These are phyloP conservation scores for Scomber japonicus DNA, from an alignment of 2,113 vertebrate species.

Conservation along the genomic window DNA sequence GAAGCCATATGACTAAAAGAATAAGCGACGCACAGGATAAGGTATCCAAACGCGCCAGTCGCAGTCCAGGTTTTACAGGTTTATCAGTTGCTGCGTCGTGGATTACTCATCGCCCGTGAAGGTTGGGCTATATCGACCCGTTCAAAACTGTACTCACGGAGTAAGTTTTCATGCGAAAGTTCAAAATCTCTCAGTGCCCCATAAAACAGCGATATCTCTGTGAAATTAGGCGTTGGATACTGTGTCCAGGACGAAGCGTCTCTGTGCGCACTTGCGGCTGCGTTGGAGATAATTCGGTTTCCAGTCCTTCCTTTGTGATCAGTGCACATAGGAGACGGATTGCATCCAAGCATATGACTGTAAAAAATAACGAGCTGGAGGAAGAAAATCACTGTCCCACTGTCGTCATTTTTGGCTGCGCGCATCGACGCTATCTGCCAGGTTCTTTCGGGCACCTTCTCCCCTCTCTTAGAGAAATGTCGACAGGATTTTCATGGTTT, in stretches of 20 bases:
- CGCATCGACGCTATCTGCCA: slow-evolving; percentile 67
- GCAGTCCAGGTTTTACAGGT: slow-evolving; percentile 68
- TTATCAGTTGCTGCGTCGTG: slow-evolving; percentile 71
- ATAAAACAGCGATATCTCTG: slow-evolving; percentile 49
- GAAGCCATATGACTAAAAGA: slow-evolving; percentile 61
- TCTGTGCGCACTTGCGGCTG: slow-evolving; percentile 59
- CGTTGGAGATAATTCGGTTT: slow-evolving; percentile 57
- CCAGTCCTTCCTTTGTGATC: slow-evolving; percentile 59
- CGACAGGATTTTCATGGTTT: slow-evolving; percentile 60
- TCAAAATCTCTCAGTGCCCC: slow-evolving; percentile 53
- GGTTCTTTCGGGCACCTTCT: slow-evolving; percentile 42
- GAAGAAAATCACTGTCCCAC: slow-evolving; percentile 70
- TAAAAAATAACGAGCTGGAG: slow-evolving; percentile 54
- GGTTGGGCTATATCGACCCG: slow-evolving; percentile 58
- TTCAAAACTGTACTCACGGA: slow-evolving; percentile 54
- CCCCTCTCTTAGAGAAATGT: slow-evolving; percentile 40
- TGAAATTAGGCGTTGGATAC: slow-evolving; percentile 57
- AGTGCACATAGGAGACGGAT: slow-evolving; percentile 61
- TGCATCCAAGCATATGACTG: slow-evolving; percentile 68
- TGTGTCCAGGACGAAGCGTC: slow-evolving; percentile 42
- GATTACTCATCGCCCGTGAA: slow-evolving; percentile 69
- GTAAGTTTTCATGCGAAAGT: slow-evolving; percentile 71
- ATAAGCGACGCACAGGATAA: slow-evolving; percentile 53
- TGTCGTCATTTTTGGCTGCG: slow-evolving; percentile 72
- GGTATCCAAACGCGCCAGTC: slow-evolving; percentile 73